A percentile compares a stretch with the other conserved stretches of the same genome.
Evolutionary conservation across 2,113 vertebrate genomes (phyloP).

Genomic region (Willisornis vidua): DNA sequence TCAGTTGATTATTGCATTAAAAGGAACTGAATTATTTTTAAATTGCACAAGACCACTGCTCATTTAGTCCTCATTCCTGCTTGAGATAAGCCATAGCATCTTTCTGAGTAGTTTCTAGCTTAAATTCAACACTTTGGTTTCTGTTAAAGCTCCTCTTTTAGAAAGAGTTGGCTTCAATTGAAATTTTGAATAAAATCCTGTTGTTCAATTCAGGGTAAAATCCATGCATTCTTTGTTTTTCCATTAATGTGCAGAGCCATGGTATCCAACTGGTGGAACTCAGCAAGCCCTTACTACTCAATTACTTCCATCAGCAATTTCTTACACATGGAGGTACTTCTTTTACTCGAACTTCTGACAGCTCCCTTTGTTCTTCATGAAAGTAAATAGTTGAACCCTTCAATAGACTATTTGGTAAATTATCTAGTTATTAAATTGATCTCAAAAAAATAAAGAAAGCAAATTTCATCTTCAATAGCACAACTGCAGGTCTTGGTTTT

Average conservation of each 20-base stretch:
- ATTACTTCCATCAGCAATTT: background rate
- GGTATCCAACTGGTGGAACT: background rate
- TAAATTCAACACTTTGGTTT: background rate
- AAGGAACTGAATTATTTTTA: background rate
- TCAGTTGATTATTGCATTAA: background rate
- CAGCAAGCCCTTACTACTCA: background rate
- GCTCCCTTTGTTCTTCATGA: background rate
- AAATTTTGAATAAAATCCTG: background rate
- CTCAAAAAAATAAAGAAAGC: background rate
- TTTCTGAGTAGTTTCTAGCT: background rate
- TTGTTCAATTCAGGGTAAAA: background rate
- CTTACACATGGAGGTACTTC: background rate
- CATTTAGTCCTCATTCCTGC: background rate
- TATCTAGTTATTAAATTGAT: background rate
- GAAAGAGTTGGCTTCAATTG: background rate
- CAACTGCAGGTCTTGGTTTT: background rate
- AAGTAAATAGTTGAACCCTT: background rate
- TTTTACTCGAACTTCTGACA: background rate
- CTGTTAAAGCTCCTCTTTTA: background rate
- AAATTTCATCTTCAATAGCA: background rate
- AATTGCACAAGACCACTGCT: background rate
- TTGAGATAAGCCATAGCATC: background rate
- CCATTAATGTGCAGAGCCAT: background rate
- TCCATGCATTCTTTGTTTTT: background rate
- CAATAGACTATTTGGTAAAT: accelerated